Conservation (phyloP, 2,888 invertebrate species). For the Heliconius erato region DNA sequence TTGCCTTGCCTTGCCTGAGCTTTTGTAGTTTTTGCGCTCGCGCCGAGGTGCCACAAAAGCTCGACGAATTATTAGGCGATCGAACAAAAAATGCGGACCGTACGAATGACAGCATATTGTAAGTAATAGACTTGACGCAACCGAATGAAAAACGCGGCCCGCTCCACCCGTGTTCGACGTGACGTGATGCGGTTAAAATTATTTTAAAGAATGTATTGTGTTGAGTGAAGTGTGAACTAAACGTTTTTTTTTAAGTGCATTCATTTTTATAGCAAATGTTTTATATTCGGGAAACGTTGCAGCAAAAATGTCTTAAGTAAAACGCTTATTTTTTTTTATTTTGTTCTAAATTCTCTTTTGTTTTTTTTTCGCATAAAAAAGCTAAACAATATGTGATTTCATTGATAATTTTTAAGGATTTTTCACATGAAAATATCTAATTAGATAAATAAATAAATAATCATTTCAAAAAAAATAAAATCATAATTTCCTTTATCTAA, state of each 20-base stretch:
- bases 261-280: constrained; percentile 26
- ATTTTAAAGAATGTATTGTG: constrained; percentile 68
- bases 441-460: too few relatives aligned
- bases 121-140: constrained; percentile 77
- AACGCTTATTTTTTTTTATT: too few relatives aligned
- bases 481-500: too few relatives aligned
- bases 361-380: too few relatives aligned
- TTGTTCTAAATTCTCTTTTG: too few relatives aligned
- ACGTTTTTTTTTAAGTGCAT: constrained; percentile 47
- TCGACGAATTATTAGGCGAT: constrained; percentile 82
- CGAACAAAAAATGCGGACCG: constrained; percentile 77
- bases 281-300: neutral
- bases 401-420: too few relatives aligned
- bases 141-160: constrained; percentile 67
- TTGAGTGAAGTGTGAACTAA: constrained; percentile 80
- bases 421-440: too few relatives aligned
- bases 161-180: constrained; percentile 71
- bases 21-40: constrained; percentile 85
- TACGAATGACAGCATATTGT: constrained; percentile 76
- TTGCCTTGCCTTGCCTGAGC: constrained; percentile 76
- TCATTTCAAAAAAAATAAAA: too few relatives aligned
- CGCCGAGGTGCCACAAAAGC: constrained; percentile 84
- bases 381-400: too few relatives aligned
- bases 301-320: too few relatives aligned
- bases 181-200: constrained; percentile 77